Evolutionary conservation across 2,797 vertebrate genomes (phyloP), one percentile per base, ranked within the genome.

Genomic region (Xiphophorus birchmanni): DNA sequence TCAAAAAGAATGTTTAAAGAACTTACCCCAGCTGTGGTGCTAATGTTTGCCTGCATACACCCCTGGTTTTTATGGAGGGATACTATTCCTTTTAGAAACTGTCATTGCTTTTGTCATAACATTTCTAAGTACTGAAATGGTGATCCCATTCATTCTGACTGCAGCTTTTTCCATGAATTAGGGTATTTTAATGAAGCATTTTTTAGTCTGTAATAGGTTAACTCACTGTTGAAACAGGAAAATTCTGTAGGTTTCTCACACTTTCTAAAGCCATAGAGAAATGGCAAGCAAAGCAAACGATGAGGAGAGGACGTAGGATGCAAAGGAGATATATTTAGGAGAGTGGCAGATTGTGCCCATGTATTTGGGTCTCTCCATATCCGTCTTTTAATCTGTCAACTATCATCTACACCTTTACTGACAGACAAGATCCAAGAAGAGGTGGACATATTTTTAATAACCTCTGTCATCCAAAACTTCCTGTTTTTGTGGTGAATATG

Each of bases 371-470:
- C 65, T 82, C 79, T 78, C 48, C 73, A 42, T 79, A 77, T 76
- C 56, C 44, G 47, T 83, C 74, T 79, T 87, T 88, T 89, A 60
- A 83, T 84, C 85, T 45, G 79, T 84, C 82, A 75, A 65, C 80
- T 86, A 73, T 67, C 79, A 86, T 83, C 88, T 86, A 90, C 91
- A 90, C 89, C 78, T 87, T 85, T 79, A 86, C 65, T 87, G 90
- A 90, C 67, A 89, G 90, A 86, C 23, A 40, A 86, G 54, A 78
- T 87, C 13, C 75, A 80, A 78, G 88, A 86, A 75, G 87, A 83
- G 86, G 85, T 42, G 78, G 78, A 82, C 58, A 76, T 82, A 80
- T 86, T 84, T 86, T 78, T 74, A 47, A n/a, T 58, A 44, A 79
- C 79, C n/a, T 80, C 80, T 74, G 75, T 76, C 37, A 15, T 42